Evolutionary conservation across 2,113 vertebrate genomes (phyloP), one percentile per base, ranked within the genome.

Genomic region (Azemiops feae): DNA sequence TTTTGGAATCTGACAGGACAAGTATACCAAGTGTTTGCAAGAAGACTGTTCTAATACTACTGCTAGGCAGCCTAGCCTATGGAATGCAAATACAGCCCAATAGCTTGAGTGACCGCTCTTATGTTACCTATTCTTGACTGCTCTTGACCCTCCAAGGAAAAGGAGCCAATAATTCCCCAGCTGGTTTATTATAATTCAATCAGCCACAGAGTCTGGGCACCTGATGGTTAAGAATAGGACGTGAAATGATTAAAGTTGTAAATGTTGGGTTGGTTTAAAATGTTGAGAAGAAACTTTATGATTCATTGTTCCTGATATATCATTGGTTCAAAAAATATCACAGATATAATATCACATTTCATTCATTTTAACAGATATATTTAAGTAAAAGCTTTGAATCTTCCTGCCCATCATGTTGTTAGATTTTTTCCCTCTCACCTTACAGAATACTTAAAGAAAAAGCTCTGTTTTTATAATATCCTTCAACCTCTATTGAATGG

Each of bases 281-380:
- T 97, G 95, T 95, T 0, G 0, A 97, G 96, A 97, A 96, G 96
- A 97, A 98, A 96, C 96, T 96, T 97, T 94, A 96, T 96, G 97
- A 97, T 97, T 96, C 96, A 97, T 97, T 96, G 94, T 96, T 97
- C 96, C 96, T 97, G 96, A 96, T 96, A 96, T 97, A 96, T 95
- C 96, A 97, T 97, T 96, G 95, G 93, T 96, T 97, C 96, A 97
- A 97, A 96, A 97, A 97, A 97, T n/a, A n/a, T n/a, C n/a, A n/a
- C n/a, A n/a, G n/a, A n/a, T n/a, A n/a, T n/a, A n/a, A n/a, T n/a
- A 95, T 95, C 0, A 81, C 96, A 96, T 97, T 95, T 97, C 96
- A 97, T 94, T 95, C 95, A 64, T 97, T 97, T 97, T 97, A 98
- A 97, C 96, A 95, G 96, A 90, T 90, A 96, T 96, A 89, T 96